Evolutionary conservation across 2,888 invertebrate genomes (phyloP), one percentile per base, ranked within the genome.

Genomic region (Odontocerum albicorne): DNA sequence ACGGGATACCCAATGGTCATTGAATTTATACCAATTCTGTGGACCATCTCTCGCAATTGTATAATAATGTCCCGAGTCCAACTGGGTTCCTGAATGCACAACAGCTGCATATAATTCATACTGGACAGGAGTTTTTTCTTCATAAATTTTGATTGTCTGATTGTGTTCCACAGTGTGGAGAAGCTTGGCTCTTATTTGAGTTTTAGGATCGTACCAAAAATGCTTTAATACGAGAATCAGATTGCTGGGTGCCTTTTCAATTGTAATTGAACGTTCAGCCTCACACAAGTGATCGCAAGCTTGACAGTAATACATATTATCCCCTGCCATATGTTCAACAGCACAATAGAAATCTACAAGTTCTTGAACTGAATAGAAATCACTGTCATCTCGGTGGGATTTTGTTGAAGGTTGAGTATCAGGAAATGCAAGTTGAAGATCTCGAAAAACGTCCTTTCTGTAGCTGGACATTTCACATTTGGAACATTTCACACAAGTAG

Each of bases 11-110:
- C 79, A 73, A 56, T 84, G 86, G 64, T 93, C 93, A 66, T 92
- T 91, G 66, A 90, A 91, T 66, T 86, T 82, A 68, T 84, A 88
- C 93, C 93, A 93, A 49, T 73, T 73, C 27, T 81, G 74, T 51
- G 77, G 75, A 13, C 71, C 72, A 66, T 88, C 88, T 27, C 84
- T 81, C 0, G 89, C 91, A 55, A 90, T 85, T 0, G 92, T 91
- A 68, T 90, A 92, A 69, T 94, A 94, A 68, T 94, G 94, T 0
- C 93, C 94, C 1, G 89, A 88, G 66, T 93, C 90, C 61, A 91
- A 85, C 45, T 87, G 88, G 16, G 84, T 83, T 1, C 94, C 94
- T 0, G 86, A 85, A 70, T 94, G 94, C 0, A 94, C 87, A 0
- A 94, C 88, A 0, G 91, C 90, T 0, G 91, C 90, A 67, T 90